Base-by-base conservation (phyloP, 1,140 invertebrate genomes). In the Uloborus diversus region DNA sequence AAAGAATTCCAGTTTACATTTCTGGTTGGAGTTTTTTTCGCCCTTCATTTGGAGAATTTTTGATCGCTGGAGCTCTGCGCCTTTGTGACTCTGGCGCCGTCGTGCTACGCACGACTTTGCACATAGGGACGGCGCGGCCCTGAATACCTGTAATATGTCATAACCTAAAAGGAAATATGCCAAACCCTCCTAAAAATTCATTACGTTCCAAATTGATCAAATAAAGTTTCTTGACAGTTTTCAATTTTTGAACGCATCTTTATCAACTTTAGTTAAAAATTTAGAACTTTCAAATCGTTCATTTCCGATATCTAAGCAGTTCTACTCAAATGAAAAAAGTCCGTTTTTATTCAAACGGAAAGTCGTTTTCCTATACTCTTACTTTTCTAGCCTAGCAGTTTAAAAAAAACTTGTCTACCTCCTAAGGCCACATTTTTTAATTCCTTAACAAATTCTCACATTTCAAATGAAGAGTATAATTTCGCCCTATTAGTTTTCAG, bases 231-330 rank as follows among this genome's bases (percentile, higher is more conserved):
- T 70, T 3, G 68, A 70, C n/a, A n/a, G 3, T 0, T 70, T 56
- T 17, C 68, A 70, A 27, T 70, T 70, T 37, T 70, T 70, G n/a
- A 33, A 70, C 27, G 49, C n/a, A n/a, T n/a, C n/a, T n/a, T n/a
- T n/a, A n/a, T n/a, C n/a, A n/a, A n/a, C n/a, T n/a, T n/a, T n/a
- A n/a, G n/a, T n/a, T n/a, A n/a, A 25, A 56, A 59, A 59, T n/a
- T n/a, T 0, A 56, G 4, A 23, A 35, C 0, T 3, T 27, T 33
- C 27, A 28, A 57, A 71, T 17, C 27, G 59, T 59, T 17, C 14
- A 1, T 71, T 71, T 59, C 14, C 5, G 17, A 59, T 59, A 17
- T 71, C 59, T 71, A 59, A 71, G 17, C 37, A n/a, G 35, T 71
- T 71, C 42, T 59, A 53, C 56, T 13, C 1, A 3, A 42, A 28